A percentile compares a stretch with the other conserved stretches of the same genome.
These are phyloP conservation scores for Siderastrea radians DNA, from an alignment of 92 coral and sea anemone genomes.

Conservation along the genomic window DNA sequence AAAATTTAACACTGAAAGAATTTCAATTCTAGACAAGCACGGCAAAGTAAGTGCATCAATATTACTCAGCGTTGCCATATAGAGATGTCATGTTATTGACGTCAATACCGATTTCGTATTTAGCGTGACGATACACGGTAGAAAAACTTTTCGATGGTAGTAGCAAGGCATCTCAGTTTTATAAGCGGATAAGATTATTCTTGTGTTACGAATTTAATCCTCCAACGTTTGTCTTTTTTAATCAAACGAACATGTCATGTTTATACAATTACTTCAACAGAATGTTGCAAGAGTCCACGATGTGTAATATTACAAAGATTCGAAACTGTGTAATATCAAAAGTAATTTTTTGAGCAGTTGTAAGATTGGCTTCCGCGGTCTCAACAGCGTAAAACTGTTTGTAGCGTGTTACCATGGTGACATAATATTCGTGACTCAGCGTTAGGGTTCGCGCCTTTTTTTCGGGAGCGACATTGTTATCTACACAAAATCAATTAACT, in stretches of 20 bases:
- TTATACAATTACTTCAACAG: background rate
- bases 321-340: background rate
- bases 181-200: background rate
- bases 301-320: background rate
- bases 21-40: background rate
- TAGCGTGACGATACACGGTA: conserved; percentile 11
- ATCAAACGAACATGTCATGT: background rate
- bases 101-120: conserved; percentile 18
- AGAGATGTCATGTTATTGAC: conserved; percentile 20
- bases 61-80: background rate
- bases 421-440: conserved; percentile 61
- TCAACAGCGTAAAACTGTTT: conserved; percentile 26
- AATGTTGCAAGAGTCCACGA: background rate
- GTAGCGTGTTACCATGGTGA: conserved; percentile 20
- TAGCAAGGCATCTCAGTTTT: too few relatives aligned
- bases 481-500: conserved; percentile 48
- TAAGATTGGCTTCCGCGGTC: conserved; percentile 53
- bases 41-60: background rate
- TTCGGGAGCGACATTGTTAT: conserved; percentile 31
- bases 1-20: conserved; percentile 24
- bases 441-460: conserved; percentile 16
- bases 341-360: background rate
- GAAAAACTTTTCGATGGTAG: background rate
- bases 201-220: background rate
- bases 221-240: too few relatives aligned